phyloP scores from a whole-genome alignment of 2,888 invertebrate species.

The Netelia fuscicornis region DNA sequence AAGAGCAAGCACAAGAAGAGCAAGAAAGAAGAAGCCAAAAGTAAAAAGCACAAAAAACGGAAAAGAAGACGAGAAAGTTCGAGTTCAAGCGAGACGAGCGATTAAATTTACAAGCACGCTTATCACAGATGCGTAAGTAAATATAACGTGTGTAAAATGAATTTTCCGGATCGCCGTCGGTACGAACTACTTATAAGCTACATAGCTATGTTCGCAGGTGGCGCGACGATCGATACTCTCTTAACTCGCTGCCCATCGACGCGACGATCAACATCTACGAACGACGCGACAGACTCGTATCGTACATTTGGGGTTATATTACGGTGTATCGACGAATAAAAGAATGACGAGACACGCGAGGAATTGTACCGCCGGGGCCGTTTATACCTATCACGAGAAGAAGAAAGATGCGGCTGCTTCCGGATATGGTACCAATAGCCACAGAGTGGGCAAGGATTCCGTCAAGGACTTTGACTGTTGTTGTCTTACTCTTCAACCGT shows the following conservation, averaged over 20 bases:
- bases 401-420: conserved; percentile 97
- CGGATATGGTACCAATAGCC: conserved; percentile 95
- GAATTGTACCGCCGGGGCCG: conserved; percentile 99
- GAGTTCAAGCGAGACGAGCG: conserved; percentile 34
- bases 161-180: neutral
- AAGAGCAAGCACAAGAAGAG: conserved; percentile 83
- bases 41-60: conserved; percentile 2
- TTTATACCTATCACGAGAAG: conserved; percentile 99
- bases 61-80: conserved; percentile 60
- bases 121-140: conserved; percentile 1
- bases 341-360: conserved; percentile 97
- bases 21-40: conserved; percentile 71
- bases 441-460: conserved; percentile 97
- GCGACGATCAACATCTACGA: neutral
- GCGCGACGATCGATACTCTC: conserved; percentile 1
- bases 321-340: conserved; percentile 25
- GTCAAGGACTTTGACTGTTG: conserved; percentile 99
- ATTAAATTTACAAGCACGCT: neutral
- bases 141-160: neutral
- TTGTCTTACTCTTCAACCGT: conserved; percentile 98
- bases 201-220: neutral
- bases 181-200: neutral
- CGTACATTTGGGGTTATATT: neutral
- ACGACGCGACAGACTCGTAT: neutral
- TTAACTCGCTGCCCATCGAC: neutral